Conservation (phyloP, 2,113 vertebrate species). For the Poecile atricapillus region DNA sequence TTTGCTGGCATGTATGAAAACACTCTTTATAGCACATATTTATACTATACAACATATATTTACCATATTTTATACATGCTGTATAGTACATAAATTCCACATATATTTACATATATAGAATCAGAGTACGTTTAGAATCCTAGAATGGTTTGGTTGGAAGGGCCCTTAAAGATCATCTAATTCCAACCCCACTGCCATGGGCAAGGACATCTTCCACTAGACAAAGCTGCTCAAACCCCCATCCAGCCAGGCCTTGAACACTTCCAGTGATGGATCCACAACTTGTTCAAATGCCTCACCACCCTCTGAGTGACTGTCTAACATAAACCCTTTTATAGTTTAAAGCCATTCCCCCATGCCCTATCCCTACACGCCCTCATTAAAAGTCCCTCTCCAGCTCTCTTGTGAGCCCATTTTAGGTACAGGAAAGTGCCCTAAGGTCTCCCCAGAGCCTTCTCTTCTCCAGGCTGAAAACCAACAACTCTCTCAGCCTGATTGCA, state of each 20-base stretch:
- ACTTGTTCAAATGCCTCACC: background rate
- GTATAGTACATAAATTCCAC: background rate
- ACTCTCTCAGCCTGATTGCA: background rate
- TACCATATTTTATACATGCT: background rate
- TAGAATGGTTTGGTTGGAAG: background rate
- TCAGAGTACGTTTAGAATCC: background rate
- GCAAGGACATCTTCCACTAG: background rate
- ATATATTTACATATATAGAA: background rate
- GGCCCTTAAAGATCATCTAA: background rate
- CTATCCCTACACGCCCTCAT: background rate
- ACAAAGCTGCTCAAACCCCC: background rate
- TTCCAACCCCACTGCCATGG: background rate
- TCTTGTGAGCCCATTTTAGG: fast-evolving
- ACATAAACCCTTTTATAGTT: background rate
- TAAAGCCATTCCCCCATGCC: background rate
- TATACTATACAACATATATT: background rate
- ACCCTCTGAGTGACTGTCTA: background rate
- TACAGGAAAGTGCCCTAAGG: background rate
- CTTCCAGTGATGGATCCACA: background rate
- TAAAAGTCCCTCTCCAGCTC: background rate
- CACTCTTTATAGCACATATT: background rate
- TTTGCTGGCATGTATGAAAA: background rate
- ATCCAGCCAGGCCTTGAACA: background rate
- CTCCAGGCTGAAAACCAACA: background rate
- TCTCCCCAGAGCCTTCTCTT: background rate